Conservation (phyloP, 2,888 invertebrate species). For the Camptogramma bilineatum region DNA sequence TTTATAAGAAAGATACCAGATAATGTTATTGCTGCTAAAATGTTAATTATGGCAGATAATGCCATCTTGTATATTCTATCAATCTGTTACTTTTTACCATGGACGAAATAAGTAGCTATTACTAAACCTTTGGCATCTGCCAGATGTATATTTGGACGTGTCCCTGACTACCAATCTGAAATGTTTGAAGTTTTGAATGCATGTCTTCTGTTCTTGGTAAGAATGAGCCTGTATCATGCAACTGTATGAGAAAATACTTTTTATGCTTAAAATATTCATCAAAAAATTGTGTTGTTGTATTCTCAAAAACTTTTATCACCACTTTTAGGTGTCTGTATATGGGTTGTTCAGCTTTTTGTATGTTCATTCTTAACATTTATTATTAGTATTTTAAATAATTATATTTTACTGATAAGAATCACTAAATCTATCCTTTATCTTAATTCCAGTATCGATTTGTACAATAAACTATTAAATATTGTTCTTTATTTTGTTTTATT, state of each 20-base stretch:
- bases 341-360: conserved; percentile 71
- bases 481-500: conserved; percentile 59
- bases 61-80: not conserved
- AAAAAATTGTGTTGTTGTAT: conserved; percentile 24
- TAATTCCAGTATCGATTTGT: conserved; percentile 81
- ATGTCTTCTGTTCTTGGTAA: not conserved
- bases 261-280: conserved; percentile 15
- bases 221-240: not conserved
- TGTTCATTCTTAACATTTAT: conserved; percentile 64
- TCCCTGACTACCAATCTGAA: not conserved
- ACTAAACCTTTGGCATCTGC: not conserved
- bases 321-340: conserved; percentile 73
- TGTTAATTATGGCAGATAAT: not conserved
- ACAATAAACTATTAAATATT: conserved; percentile 78
- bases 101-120: no score
- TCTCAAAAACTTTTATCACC: conserved; percentile 50
- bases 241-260: not conserved
- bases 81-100: no score
- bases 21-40: not conserved
- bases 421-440: conserved; percentile 74
- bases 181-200: not conserved
- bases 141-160: no score
- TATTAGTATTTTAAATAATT: conserved; percentile 66
- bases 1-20: not conserved
- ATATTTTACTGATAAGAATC: conserved; percentile 67